Evolutionary conservation across 2,888 invertebrate species (phyloP), one percentile per base, ranked within the genome.

Genomic region (Heliconius hortense): DNA sequence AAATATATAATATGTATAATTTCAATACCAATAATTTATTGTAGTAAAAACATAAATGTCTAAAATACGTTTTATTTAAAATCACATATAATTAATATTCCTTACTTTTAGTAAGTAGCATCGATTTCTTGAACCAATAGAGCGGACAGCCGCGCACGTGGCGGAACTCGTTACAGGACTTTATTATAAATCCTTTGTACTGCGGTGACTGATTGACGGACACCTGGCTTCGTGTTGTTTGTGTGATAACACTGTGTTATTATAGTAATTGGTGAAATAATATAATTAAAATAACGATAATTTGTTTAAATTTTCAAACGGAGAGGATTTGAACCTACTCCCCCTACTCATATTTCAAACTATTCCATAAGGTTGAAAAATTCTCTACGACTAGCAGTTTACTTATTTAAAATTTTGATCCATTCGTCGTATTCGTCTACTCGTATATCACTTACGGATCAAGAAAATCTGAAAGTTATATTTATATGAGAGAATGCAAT

Each of bases 81-180:
- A 4, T n/a, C n/a, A 56, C 15, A 39, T 31, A 53, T 62, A 74
- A 66, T 48, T 24, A 67, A 72, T 43, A 35, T 63, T 56, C 26
- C 26, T 67, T 59, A 64, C n/a, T n/a, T 48, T 68, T 31, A 0
- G 64, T 73, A 62, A 72, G 24, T 68, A 77, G 76, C 77, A 66
- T 80, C 78, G 78, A 85, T 85, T 86, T 86, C 78, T 84, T 84
- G 85, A 84, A 78, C 80, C 87, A 86, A 82, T 84, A 85, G 89
- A 89, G 87, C 90, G 86, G 62, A 82, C 68, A 84, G 79, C 85
- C 84, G 81, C 79, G 77, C 88, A 86, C 87, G 88, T 84, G 88
- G 78, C 84, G 70, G 53, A 62, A 35, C 63, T 79, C 75, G 73
- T 78, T 77, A 73, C 72, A 69, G 43, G 68, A 74, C 48, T 66